Evolutionary conservation across 1,140 invertebrate species (phyloP), one percentile per base, ranked within the genome.

Genomic region (Sinella curviseta): DNA sequence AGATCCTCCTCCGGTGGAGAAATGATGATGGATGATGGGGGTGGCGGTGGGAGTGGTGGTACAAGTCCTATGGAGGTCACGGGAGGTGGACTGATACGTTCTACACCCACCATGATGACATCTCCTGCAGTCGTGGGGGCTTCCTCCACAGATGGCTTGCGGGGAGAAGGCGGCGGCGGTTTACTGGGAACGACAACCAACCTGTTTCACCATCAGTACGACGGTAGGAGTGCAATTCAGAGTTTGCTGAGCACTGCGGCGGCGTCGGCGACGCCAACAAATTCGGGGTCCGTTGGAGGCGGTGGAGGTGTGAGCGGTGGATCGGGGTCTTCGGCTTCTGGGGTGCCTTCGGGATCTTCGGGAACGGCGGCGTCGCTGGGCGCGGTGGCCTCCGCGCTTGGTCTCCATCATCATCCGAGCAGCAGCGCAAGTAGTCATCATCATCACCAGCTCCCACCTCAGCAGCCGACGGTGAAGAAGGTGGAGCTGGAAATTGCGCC

Each of bases 401-500:
- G n/a, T n/a, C n/a, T n/a, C n/a, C n/a, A n/a, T n/a, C n/a, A n/a
- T n/a, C n/a, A n/a, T n/a, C n/a, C n/a, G n/a, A 48, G 39, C 39
- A 48, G 39, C 39, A 48, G 39, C 39, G 39, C 20, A 12, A 20
- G n/a, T n/a, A n/a, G n/a, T n/a, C n/a, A n/a, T n/a, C n/a, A n/a
- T n/a, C n/a, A n/a, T n/a, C n/a, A n/a, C n/a, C n/a, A n/a, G n/a
- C n/a, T n/a, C n/a, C n/a, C n/a, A n/a, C n/a, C n/a, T n/a, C n/a
- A n/a, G n/a, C n/a, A n/a, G n/a, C n/a, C n/a, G n/a, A n/a, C n/a
- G n/a, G n/a, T n/a, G 74, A 75, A 75, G 16, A 77, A 77, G 57
- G 30, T 77, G 1, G 30, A 36, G 54, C n/a, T 82, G 17, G 80
- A 82, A 77, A 82, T 86, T 31, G 84, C 92, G 85, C 95, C 95